These are phyloP conservation scores for Petroica traversi DNA, from an alignment of 2,113 vertebrate species.

Conservation along the genomic window DNA sequence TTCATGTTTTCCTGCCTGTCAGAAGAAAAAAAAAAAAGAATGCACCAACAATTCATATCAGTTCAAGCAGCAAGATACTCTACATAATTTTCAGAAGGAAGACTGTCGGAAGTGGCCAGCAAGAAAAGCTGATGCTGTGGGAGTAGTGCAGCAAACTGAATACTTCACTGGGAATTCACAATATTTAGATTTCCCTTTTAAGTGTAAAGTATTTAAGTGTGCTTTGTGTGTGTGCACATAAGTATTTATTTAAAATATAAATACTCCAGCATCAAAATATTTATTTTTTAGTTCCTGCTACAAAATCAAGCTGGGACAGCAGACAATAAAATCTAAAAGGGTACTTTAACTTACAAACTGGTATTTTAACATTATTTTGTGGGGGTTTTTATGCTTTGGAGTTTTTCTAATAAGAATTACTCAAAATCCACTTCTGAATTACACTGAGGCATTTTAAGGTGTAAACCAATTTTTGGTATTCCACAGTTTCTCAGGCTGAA, in stretches of 20 bases:
- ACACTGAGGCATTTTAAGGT: background rate
- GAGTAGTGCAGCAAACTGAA: background rate
- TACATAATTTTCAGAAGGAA: background rate
- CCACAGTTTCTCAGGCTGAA: background rate
- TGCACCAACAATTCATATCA: background rate
- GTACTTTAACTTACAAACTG: background rate
- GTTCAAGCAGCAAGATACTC: background rate
- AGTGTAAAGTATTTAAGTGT: background rate
- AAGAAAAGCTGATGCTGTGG: background rate
- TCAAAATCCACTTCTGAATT: background rate
- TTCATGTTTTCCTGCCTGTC: constrained; percentile 96
- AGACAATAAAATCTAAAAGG: background rate
- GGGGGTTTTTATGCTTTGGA: background rate
- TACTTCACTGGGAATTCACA: background rate
- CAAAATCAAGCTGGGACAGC: background rate
- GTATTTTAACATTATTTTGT: background rate
- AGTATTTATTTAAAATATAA: background rate
- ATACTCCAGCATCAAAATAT: background rate
- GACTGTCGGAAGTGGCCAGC: background rate
- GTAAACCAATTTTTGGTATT: background rate
- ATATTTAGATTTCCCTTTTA: background rate
- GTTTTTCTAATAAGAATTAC: background rate
- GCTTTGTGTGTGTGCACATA: background rate
- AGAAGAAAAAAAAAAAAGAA: constrained; percentile 8
- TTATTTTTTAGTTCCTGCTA: background rate